These are phyloP conservation scores for Trilocha varians DNA, from an alignment of 2,888 invertebrate genomes.

Conservation along the genomic window DNA sequence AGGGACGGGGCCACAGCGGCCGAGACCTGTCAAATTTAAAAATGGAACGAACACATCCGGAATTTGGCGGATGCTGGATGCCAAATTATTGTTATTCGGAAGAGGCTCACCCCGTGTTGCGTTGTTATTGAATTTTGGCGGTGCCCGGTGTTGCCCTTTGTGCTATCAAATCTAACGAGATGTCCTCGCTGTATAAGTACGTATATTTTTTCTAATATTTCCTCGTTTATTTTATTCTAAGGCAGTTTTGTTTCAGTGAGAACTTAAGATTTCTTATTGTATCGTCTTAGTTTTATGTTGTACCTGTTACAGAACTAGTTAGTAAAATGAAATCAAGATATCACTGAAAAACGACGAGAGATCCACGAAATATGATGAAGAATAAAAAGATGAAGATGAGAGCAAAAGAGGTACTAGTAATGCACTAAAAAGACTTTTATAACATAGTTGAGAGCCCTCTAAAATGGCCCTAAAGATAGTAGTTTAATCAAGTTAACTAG, in stretches of 20 bases:
- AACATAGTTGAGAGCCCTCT: too few relatives aligned
- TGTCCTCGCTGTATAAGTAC: conserved; percentile 1
- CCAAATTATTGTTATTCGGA: conserved; percentile 70
- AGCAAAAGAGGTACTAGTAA: too few relatives aligned
- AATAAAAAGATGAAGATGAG: too few relatives aligned
- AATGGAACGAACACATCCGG: conserved; percentile 65
- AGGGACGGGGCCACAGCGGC: conserved; percentile 21
- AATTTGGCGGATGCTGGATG: conserved; percentile 60
- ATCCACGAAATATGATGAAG: too few relatives aligned
- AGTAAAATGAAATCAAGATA: too few relatives aligned
- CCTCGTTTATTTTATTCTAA: conserved; percentile 2
- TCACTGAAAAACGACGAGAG: too few relatives aligned
- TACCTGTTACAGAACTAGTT: too few relatives aligned
- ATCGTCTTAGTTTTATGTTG: conserved; percentile 7
- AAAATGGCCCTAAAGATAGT: too few relatives aligned
- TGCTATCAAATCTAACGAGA: conserved; percentile 11
- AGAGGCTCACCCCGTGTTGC: conserved; percentile 39
- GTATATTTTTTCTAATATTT: too few relatives aligned
- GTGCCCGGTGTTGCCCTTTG: conserved; percentile 44
- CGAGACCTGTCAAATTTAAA: conserved; percentile 70
- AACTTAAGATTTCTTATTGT: neutral
- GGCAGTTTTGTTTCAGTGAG: neutral
- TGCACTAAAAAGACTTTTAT: too few relatives aligned
- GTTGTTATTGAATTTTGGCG: conserved; percentile 65
- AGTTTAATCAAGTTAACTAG: too few relatives aligned